phyloP scores from a whole-genome alignment of 2,113 vertebrate genomes.

The Pseudorhombus dupliciocellatus region DNA sequence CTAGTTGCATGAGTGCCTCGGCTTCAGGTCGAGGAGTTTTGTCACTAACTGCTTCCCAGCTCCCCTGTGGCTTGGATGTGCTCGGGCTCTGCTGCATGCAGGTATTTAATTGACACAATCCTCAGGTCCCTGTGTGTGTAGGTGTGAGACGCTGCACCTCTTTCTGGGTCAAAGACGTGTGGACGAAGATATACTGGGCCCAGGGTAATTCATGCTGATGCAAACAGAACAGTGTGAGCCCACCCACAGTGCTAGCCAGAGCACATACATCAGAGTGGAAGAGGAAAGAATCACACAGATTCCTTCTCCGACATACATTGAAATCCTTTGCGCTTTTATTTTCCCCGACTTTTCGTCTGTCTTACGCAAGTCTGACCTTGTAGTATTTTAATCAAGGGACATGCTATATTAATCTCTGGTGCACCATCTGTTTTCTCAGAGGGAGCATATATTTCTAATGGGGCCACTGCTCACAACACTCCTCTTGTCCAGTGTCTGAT shows the following conservation, averaged over 20 bases:
- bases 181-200: slow-evolving; percentile 2
- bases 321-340: slow-evolving; percentile 8
- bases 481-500: slow-evolving; percentile 37
- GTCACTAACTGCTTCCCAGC: background rate
- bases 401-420: slow-evolving; percentile 24
- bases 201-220: slow-evolving; percentile 7
- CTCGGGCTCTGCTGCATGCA: slow-evolving; percentile 1
- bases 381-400: slow-evolving; percentile 34
- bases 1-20: background rate
- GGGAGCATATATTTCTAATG: slow-evolving; percentile 33
- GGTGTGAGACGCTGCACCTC: background rate
- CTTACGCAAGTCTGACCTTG: slow-evolving; percentile 27
- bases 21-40: background rate
- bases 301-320: slow-evolving; percentile 8
- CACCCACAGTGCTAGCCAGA: background rate
- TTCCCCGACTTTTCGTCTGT: background rate
- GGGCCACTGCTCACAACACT: slow-evolving; percentile 26
- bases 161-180: slow-evolving; percentile 17
- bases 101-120: slow-evolving; percentile 46
- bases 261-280: slow-evolving; percentile 9
- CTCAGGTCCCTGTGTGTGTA: slow-evolving; percentile 3
- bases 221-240: slow-evolving; percentile 1
- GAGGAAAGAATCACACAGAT: slow-evolving; percentile 12
- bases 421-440: slow-evolving; percentile 33
- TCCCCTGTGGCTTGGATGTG: slow-evolving; percentile 21